phyloP scores from a whole-genome alignment of 2,888 invertebrate genomes.

The Leucoma salicis region DNA sequence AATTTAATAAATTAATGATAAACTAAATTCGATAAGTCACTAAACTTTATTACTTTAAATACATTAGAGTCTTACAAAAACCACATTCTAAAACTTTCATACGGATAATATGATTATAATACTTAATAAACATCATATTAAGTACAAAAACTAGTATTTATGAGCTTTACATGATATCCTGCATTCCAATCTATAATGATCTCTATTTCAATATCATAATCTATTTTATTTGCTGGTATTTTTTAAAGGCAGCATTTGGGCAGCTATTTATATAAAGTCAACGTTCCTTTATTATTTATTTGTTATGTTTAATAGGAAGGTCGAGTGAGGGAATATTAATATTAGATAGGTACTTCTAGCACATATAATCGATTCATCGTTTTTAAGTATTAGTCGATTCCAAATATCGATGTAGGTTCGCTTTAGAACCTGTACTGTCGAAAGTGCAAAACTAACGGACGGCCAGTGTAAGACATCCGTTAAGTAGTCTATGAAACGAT shows the following conservation, averaged over 20 bases:
- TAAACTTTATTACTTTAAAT: too few species aligned
- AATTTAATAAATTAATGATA: too few species aligned
- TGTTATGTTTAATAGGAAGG: constrained; percentile 37
- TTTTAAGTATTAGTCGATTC: constrained; percentile 5
- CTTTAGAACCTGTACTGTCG: constrained; percentile 22
- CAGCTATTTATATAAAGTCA: constrained; percentile 27
- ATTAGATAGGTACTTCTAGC: constrained; percentile 12
- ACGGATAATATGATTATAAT: too few species aligned
- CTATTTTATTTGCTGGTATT: constrained; percentile 44
- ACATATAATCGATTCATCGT: constrained; percentile 5
- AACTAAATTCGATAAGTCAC: too few species aligned
- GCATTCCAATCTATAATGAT: constrained; percentile 46
- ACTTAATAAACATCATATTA: not conserved
- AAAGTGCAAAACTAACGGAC: constrained; percentile 29
- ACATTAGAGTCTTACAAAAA: too few species aligned
- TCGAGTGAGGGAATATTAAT: constrained; percentile 33
- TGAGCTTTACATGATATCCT: constrained; percentile 27
- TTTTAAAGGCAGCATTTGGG: constrained; percentile 31
- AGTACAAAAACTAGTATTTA: constrained; percentile 26
- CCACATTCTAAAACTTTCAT: too few species aligned
- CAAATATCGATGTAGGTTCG: constrained; percentile 6
- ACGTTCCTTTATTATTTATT: constrained; percentile 28
- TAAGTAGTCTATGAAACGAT: constrained; percentile 15
- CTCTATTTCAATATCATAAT: constrained; percentile 40
- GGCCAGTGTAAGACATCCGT: constrained; percentile 7